Conservation (phyloP, 2,113 vertebrate genomes). For the Taurulus bubalis region DNA sequence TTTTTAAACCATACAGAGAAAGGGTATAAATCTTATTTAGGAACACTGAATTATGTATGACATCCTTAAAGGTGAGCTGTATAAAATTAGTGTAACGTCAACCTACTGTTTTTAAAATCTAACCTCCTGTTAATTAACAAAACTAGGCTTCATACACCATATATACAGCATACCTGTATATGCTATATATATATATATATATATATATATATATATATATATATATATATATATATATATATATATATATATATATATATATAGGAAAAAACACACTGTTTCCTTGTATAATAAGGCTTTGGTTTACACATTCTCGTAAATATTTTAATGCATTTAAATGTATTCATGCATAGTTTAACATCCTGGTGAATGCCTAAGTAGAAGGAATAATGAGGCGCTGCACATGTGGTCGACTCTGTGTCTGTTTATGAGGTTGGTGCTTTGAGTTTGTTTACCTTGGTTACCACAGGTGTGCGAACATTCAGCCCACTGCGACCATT, state of each 20-base stretch:
- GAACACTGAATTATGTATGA: slow-evolving; percentile 66
- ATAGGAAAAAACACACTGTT: slow-evolving; percentile 2
- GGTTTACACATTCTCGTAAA: slow-evolving; percentile 53
- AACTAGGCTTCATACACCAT: background rate
- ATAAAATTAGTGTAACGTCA: slow-evolving; percentile 24
- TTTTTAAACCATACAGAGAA: slow-evolving; percentile 34
- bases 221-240: background rate
- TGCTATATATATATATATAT: too few relatives aligned
- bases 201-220: too few relatives aligned
- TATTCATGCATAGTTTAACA: slow-evolving; percentile 67
- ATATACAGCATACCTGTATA: background rate
- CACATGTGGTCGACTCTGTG: slow-evolving; percentile 19
- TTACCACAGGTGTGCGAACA: slow-evolving; percentile 92
- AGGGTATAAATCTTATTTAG: slow-evolving; percentile 64
- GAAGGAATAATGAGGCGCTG: slow-evolving; percentile 58
- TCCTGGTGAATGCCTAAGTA: slow-evolving; percentile 35
- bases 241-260: slow-evolving; percentile 24
- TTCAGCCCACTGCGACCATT: slow-evolving; percentile 92
- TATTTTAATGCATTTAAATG: slow-evolving; percentile 75
- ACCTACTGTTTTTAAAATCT: slow-evolving; percentile 45
- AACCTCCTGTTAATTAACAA: slow-evolving; percentile 51
- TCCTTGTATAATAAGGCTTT: slow-evolving; percentile 52
- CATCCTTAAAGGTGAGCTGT: slow-evolving; percentile 42
- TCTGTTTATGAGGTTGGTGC: slow-evolving; percentile 23
- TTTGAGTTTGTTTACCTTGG: slow-evolving; percentile 83